Base-by-base conservation (phyloP, 2,797 vertebrate species). In the Menidia menidia region DNA sequence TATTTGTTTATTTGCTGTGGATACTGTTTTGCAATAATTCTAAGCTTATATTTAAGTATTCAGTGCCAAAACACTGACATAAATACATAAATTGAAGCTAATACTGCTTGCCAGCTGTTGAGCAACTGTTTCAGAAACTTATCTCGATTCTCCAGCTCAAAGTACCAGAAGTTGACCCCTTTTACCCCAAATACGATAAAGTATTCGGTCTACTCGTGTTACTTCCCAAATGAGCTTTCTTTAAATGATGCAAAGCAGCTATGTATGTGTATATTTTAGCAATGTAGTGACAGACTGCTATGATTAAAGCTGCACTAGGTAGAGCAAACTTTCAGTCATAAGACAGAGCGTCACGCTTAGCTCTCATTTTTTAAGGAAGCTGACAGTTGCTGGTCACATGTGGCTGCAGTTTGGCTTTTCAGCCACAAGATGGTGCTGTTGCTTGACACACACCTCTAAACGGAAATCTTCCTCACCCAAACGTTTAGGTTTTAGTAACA, bases 1-100 rank as follows among this genome's bases (percentile, higher is more conserved):
- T 35, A 15, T 6, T 2, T 2, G 0, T 4, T 52, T 8, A 0
- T 15, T 31, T 4, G 4, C 1, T 42, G 0, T 6, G 0, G 0
- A 31, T 4, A 14, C 11, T 14, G 32, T 18, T 12, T 43, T 13
- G 0, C 2, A 0, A 6, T 39, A 2, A 41, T 8, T 0, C 45
- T 0, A 6, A 11, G 0, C 4, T 2, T 19, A 57, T 5, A 5
- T 15, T 25, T 18, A 4, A 0, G 4, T 0, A n/a, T 13, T 54
- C 6, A 0, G 1, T 62, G 6, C 11, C 4, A 52, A 50, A 13
- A n/a, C 15, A n/a, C 11, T n/a, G 7, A 39, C 4, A 39, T 7
- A 14, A 61, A 8, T n/a, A 43, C 5, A 14, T 6, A 67, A 4
- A 52, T 2, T 8, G 8, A 7, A 16, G 44, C 25, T 39, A 57